Conservation (phyloP, 2,113 vertebrate genomes). For the Ptilonorhynchus violaceus region DNA sequence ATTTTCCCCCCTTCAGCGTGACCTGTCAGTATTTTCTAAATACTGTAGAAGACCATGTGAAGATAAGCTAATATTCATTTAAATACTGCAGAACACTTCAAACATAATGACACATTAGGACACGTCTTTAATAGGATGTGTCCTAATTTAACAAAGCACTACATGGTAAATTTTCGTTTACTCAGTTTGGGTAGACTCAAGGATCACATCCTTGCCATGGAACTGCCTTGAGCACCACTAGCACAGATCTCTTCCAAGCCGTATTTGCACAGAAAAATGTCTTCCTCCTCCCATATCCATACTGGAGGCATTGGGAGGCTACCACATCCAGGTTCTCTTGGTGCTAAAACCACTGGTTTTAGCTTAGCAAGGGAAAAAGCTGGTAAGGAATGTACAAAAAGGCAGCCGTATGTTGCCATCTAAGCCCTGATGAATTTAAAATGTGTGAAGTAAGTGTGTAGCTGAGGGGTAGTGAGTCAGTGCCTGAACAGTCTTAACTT, state of each 20-base stretch:
- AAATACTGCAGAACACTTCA: background rate
- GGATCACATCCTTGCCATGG: background rate
- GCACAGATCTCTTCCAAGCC: background rate
- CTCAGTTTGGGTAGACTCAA: background rate
- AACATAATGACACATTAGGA: too few species aligned
- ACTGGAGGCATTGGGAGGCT: background rate
- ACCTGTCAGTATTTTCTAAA: background rate
- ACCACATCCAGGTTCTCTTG: background rate
- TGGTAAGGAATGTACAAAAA: background rate
- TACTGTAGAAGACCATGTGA: background rate
- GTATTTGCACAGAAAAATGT: background rate
- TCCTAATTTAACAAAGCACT: background rate
- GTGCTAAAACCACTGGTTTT: background rate
- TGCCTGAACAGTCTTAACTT: background rate
- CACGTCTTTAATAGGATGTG: background rate
- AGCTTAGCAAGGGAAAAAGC: background rate
- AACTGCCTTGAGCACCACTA: background rate
- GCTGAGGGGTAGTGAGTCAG: background rate
- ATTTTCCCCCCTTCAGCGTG: background rate
- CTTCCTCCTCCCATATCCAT: background rate
- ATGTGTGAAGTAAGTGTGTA: background rate
- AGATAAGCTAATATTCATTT: background rate
- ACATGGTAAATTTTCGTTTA: background rate
- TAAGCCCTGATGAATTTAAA: background rate
- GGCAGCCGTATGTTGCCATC: background rate